Conservation (phyloP, 2,113 vertebrate genomes). For the Gobius niger region DNA sequence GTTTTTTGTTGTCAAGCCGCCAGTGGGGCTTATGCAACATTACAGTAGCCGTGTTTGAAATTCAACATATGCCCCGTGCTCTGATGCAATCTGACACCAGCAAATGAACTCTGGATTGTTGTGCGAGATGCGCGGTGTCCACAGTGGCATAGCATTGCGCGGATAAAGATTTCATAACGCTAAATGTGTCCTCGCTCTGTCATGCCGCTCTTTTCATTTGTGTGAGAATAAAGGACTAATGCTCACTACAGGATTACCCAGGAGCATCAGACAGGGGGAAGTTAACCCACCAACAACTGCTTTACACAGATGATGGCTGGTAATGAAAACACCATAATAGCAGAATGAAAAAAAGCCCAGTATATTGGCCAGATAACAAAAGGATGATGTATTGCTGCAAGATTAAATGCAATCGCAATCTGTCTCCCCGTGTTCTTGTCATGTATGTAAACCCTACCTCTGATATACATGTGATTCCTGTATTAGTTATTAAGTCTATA, state of each 20-base stretch:
- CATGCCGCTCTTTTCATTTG: slow-evolving; percentile 49
- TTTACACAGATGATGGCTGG: slow-evolving; percentile 45
- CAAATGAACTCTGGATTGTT: slow-evolving; percentile 31
- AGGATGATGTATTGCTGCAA: slow-evolving; percentile 30
- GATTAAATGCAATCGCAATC: too few relatives aligned
- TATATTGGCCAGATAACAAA: slow-evolving; percentile 59
- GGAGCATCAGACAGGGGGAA: slow-evolving; percentile 28
- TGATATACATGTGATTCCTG: too few relatives aligned
- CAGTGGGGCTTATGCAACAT: background rate
- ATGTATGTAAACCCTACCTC: too few relatives aligned
- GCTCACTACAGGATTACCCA: slow-evolving; percentile 43
- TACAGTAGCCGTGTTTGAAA: background rate
- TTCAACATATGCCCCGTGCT: slow-evolving; percentile 1
- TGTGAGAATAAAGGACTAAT: slow-evolving; percentile 31
- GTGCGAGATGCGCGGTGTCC: slow-evolving; percentile 44
- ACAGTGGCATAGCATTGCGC: slow-evolving; percentile 19
- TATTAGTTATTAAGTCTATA: too few relatives aligned
- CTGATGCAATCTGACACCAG: slow-evolving; percentile 32
- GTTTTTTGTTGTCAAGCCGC: background rate
- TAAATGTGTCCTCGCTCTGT: slow-evolving; percentile 21
- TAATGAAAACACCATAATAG: slow-evolving; percentile 64
- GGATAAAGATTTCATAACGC: slow-evolving; percentile 54
- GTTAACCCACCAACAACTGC: slow-evolving; percentile 32
- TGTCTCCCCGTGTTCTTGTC: too few relatives aligned
- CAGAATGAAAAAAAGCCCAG: slow-evolving; percentile 43